These are phyloP conservation scores for Gisinianus flammeolus DNA, from an alignment of 2,888 invertebrate genomes.

Conservation along the genomic window DNA sequence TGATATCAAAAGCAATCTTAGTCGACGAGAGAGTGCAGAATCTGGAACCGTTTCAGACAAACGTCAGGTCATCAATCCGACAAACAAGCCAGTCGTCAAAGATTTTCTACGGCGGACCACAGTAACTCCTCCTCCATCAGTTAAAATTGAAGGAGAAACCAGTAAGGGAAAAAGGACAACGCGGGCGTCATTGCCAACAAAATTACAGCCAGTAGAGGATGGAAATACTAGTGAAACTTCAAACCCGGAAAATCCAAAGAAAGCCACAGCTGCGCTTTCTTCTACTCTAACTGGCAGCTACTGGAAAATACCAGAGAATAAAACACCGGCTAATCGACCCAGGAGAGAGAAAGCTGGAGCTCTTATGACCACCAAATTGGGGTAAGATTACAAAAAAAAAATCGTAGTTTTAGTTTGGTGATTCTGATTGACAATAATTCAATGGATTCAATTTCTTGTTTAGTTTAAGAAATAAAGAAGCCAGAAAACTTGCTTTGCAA, in stretches of 20 bases:
- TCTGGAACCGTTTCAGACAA: too few species aligned
- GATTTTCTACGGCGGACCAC: too few species aligned
- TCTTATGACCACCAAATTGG: constrained; percentile 29
- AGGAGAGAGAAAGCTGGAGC: constrained; percentile 37
- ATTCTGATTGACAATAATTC: too few species aligned
- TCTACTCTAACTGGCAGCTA: constrained; percentile 35
- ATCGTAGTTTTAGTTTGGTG: too few species aligned
- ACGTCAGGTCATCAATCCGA: too few species aligned
- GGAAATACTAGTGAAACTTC: background rate
- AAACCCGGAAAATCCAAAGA: background rate
- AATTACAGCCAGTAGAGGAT: background rate
- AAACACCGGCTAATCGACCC: constrained; percentile 36
- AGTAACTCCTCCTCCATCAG: too few species aligned
- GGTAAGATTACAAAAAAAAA: too few species aligned
- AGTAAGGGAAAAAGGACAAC: background rate
- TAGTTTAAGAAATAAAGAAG: background rate
- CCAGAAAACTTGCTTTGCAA: background rate
- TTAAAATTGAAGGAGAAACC: background rate
- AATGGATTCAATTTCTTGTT: background rate
- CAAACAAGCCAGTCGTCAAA: too few species aligned
- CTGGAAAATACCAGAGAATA: constrained; percentile 35
- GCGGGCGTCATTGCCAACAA: background rate
- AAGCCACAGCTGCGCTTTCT: constrained; percentile 13
- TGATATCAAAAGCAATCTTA: too few species aligned
- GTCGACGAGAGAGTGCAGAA: too few species aligned